phyloP scores from a whole-genome alignment of 2,113 vertebrate species.

The Cricetomys ansorgei region DNA sequence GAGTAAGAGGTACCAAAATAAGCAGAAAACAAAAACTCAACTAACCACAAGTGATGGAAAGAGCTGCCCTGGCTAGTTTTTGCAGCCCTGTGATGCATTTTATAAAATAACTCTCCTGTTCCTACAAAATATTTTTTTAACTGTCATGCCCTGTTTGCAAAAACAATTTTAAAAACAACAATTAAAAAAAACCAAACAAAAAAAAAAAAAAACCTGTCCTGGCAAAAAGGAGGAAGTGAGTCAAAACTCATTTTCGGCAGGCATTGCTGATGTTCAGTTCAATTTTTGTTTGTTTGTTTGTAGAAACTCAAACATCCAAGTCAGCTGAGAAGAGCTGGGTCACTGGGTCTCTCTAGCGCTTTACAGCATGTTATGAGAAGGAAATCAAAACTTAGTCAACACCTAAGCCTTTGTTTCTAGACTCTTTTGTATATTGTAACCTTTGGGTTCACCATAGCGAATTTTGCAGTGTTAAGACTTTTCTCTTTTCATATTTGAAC shows the following conservation, averaged over 20 bases:
- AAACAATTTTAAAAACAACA: constrained; percentile 30
- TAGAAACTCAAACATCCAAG: constrained; percentile 6
- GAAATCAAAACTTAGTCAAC: constrained; percentile 81
- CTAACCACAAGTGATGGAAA: constrained; percentile 4
- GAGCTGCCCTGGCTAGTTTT: constrained; percentile 25
- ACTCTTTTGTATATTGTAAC: constrained; percentile 75
- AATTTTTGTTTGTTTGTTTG: constrained; percentile 43
- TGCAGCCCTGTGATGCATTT: constrained; percentile 56
- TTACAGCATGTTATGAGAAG: constrained; percentile 57
- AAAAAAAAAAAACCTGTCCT: background rate
- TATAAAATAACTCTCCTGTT: constrained; percentile 61
- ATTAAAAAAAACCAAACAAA: background rate
- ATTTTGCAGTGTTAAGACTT: constrained; percentile 76
- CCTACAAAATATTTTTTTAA: constrained; percentile 77
- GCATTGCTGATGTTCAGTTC: background rate
- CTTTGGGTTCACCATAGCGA: constrained; percentile 76
- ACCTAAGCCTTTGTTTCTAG: constrained; percentile 78
- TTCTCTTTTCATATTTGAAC: constrained; percentile 81
- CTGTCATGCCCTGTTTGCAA: constrained; percentile 61
- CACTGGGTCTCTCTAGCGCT: constrained; percentile 45
- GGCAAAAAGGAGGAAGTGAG: constrained; percentile 69
- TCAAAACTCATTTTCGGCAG: constrained; percentile 21
- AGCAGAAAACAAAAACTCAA: background rate
- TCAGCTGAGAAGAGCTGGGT: constrained; percentile 61
- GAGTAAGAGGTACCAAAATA: constrained; percentile 63